Conservation (phyloP, 1,140 invertebrate genomes). For the Bombus balteatus region DNA sequence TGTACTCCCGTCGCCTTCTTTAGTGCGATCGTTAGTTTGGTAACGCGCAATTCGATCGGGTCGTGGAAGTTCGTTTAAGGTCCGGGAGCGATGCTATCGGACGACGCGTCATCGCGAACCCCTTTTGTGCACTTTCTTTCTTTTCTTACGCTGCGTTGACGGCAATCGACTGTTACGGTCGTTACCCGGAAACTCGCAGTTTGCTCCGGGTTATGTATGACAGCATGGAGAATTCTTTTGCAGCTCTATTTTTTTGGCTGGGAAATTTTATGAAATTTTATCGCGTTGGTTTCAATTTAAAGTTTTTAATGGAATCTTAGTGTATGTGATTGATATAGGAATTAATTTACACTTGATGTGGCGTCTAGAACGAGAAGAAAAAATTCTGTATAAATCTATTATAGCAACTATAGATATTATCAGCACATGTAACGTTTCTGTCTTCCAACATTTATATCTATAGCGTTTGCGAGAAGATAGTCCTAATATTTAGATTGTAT, state of each 20-base stretch:
- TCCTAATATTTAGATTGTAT: too few relatives aligned
- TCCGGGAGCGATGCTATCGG: not conserved
- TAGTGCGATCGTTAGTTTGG: constrained; percentile 5
- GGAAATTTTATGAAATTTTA: not conserved
- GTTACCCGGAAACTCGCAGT: not conserved
- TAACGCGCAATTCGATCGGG: constrained; percentile 9
- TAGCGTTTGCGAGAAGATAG: too few relatives aligned
- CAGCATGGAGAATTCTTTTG: not conserved
- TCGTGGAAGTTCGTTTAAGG: constrained; percentile 28
- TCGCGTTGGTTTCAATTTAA: not conserved
- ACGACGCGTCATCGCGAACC: constrained; percentile 18
- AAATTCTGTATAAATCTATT: too few relatives aligned
- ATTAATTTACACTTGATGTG: too few relatives aligned
- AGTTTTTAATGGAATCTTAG: not conserved
- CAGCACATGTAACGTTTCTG: too few relatives aligned
- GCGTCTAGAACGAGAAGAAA: too few relatives aligned
- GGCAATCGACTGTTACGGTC: constrained; percentile 2
- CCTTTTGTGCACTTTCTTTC: constrained; percentile 2
- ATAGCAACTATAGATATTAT: too few relatives aligned
- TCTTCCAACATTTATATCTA: too few relatives aligned
- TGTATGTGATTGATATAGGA: too few relatives aligned
- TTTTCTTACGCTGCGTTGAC: not conserved
- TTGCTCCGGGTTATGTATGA: not conserved
- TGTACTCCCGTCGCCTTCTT: not conserved
- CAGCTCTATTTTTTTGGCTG: too few relatives aligned